Percentiles rank a stretch among this genome's conserved stretches.
These are phyloP conservation scores for Choloepus hoffmanni DNA, from an alignment of 2,113 vertebrate genomes.

Conservation along the genomic window DNA sequence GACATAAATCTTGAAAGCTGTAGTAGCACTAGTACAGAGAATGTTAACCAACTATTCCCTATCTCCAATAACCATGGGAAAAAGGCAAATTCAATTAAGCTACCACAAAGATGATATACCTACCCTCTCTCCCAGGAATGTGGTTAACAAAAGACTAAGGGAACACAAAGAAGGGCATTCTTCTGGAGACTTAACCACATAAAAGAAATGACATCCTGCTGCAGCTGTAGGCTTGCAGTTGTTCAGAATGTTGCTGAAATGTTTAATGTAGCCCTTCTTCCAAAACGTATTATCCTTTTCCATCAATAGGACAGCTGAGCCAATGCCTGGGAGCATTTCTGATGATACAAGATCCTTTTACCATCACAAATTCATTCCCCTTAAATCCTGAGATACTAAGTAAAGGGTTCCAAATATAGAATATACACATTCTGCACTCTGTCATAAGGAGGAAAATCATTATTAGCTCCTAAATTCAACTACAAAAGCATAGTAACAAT, in stretches of 20 bases:
- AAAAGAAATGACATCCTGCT: background rate
- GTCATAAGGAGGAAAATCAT: conserved; percentile 65
- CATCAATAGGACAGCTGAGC: conserved; percentile 67
- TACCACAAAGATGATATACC: background rate
- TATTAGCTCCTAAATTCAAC: conserved; percentile 59
- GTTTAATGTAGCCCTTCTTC: background rate
- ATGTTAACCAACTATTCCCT: background rate
- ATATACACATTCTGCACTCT: conserved; percentile 59
- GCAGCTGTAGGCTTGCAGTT: background rate
- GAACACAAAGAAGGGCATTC: background rate
- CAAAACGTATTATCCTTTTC: conserved; percentile 17
- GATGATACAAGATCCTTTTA: conserved; percentile 62
- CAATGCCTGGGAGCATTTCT: conserved; percentile 45
- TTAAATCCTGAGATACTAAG: conserved; percentile 54
- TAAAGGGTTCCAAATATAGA: conserved; percentile 65
- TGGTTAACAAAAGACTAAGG: background rate
- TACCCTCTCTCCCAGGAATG: background rate
- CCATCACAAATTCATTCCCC: conserved; percentile 49
- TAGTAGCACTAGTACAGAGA: background rate
- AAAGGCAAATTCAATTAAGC: background rate
- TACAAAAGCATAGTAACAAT: conserved; percentile 27
- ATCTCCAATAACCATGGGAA: background rate
- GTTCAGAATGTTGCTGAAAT: conserved; percentile 16
- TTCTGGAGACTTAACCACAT: background rate
- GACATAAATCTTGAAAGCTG: background rate